Evolutionary conservation across 2,113 vertebrate species (phyloP).

Genomic region (Thamnaconus septentrionalis): DNA sequence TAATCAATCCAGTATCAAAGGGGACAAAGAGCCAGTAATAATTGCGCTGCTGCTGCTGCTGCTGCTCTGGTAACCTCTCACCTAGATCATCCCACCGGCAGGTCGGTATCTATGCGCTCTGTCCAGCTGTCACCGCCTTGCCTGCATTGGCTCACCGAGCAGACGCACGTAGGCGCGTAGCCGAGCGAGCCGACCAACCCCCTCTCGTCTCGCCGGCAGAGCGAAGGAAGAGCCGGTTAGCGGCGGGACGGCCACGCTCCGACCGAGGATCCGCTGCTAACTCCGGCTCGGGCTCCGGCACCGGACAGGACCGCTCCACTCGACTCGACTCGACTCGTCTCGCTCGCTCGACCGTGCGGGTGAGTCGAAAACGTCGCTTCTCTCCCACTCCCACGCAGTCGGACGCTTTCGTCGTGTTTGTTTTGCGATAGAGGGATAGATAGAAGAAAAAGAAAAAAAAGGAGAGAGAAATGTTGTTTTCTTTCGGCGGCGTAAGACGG

Average conservation of each 20-base stretch:
- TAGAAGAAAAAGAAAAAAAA: too few relatives aligned
- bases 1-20: too few relatives aligned
- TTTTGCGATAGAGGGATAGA: too few relatives aligned
- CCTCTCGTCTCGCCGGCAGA: slow-evolving; percentile 36
- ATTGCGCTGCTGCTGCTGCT: slow-evolving; percentile 2
- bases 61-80: slow-evolving; percentile 61
- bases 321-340: background rate
- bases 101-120: slow-evolving; percentile 27
- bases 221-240: slow-evolving; percentile 47
- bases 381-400: too few relatives aligned
- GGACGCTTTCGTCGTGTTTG: too few relatives aligned
- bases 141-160: slow-evolving; percentile 62
- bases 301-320: background rate
- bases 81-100: slow-evolving; percentile 49
- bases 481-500: background rate
- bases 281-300: slow-evolving; percentile 5
- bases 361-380: too few relatives aligned
- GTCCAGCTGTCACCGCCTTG: slow-evolving; percentile 67
- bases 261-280: slow-evolving; percentile 30
- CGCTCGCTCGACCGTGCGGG: too few relatives aligned
- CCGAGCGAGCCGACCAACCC: slow-evolving; percentile 50
- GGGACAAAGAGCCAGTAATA: too few relatives aligned
- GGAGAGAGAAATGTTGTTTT: slow-evolving; percentile 24
- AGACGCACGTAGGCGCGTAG: slow-evolving; percentile 63
- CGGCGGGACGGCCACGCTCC: slow-evolving; percentile 41